A percentile compares a stretch with the other conserved stretches of the same genome.
Conservation (phyloP, 2,888 invertebrate species). For the Cotesia congregata region DNA sequence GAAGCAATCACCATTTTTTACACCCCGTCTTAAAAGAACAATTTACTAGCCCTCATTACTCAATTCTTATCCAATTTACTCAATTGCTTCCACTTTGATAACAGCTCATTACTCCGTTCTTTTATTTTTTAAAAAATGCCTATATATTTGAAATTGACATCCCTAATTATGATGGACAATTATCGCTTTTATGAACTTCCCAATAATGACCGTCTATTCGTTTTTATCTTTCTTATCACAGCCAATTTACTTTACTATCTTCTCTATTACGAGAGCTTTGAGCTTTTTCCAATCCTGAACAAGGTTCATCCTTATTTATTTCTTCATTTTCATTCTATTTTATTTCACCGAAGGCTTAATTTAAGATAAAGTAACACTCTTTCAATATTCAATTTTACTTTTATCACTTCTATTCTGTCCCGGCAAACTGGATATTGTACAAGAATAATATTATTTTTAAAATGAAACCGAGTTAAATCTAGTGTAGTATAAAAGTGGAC, state of each 20-base stretch:
- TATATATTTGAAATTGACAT: too few species aligned
- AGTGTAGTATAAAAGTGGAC: neutral
- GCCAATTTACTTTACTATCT: neutral
- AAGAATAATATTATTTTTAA: neutral
- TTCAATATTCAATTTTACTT: neutral
- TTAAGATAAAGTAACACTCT: neutral
- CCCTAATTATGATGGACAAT: too few species aligned
- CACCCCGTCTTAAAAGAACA: neutral
- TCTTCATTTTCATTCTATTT: neutral
- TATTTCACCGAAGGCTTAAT: neutral
- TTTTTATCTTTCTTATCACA: neutral
- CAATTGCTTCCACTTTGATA: too few species aligned
- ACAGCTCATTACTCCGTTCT: too few species aligned
- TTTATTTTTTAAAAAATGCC: too few species aligned
- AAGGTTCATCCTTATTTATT: neutral
- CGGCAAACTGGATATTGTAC: too few species aligned
- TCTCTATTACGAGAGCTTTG: neutral
- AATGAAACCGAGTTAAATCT: neutral
- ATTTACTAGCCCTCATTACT: neutral
- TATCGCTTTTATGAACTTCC: neutral
- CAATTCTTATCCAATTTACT: too few species aligned
- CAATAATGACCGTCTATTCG: neutral
- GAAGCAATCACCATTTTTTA: neutral
- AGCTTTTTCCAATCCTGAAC: neutral
- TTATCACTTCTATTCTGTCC: neutral